Evolutionary conservation across 2,888 invertebrate genomes (phyloP).

Genomic region (Nymphalis c-album): DNA sequence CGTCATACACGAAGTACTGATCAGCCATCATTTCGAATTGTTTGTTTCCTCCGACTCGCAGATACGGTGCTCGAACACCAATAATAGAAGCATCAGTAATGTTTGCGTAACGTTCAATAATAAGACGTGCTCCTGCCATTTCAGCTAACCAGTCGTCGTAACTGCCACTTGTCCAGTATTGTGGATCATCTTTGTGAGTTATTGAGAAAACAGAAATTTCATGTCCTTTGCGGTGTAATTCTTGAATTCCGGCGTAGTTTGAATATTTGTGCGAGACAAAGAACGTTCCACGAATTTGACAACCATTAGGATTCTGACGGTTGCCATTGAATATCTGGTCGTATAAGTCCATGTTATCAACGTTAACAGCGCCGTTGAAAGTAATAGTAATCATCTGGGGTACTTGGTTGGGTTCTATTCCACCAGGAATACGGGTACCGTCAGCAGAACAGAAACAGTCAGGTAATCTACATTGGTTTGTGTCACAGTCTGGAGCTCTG

Average conservation of each 20-base stretch:
- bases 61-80: slow-evolving; percentile 92
- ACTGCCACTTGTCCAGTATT: slow-evolving; percentile 92
- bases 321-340: slow-evolving; percentile 94
- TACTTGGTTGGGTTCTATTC: slow-evolving; percentile 90
- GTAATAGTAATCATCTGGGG: slow-evolving; percentile 97
- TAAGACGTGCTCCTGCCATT: slow-evolving; percentile 94
- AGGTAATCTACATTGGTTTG: slow-evolving; percentile 92
- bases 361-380: slow-evolving; percentile 95
- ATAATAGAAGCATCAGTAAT: slow-evolving; percentile 95
- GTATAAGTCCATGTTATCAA: slow-evolving; percentile 95
- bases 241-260: slow-evolving; percentile 94
- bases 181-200: slow-evolving; percentile 95
- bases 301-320: slow-evolving; percentile 93
- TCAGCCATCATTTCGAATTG: slow-evolving; percentile 99
- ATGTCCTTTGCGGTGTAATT: slow-evolving; percentile 93
- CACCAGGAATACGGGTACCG: slow-evolving; percentile 93
- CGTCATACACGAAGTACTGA: slow-evolving; percentile 96
- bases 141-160: slow-evolving; percentile 97
- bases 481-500: slow-evolving; percentile 94
- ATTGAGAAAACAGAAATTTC: slow-evolving; percentile 96
- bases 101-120: slow-evolving; percentile 93
- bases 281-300: slow-evolving; percentile 93
- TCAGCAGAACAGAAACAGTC: slow-evolving; percentile 97
- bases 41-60: slow-evolving; percentile 95
- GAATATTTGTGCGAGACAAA: slow-evolving; percentile 96